Conservation (phyloP, 2,888 invertebrate genomes). For the Tetramorium bicarinatum region DNA sequence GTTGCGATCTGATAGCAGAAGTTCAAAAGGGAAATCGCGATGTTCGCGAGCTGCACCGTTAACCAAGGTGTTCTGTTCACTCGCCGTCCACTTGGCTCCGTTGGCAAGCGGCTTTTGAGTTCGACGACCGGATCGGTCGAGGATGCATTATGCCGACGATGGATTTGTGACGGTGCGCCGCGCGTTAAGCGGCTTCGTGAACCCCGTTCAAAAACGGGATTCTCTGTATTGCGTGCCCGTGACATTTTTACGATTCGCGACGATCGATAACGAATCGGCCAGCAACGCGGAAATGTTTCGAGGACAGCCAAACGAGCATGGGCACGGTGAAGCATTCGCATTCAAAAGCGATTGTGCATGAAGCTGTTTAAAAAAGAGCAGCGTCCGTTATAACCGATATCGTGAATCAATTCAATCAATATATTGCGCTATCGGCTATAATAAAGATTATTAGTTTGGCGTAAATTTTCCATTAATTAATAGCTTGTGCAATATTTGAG, state of each 20-base stretch:
- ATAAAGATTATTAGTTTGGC: not conserved
- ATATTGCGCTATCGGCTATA: too few relatives aligned
- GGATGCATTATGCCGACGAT: conserved; percentile 57
- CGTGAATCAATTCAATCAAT: not conserved
- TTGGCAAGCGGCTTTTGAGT: conserved; percentile 55
- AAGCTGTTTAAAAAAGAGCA: conserved; percentile 23
- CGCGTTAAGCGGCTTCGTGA: conserved; percentile 29
- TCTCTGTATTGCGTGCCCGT: conserved; percentile 27
- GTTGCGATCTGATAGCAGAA: conserved; percentile 43
- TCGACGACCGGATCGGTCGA: conserved; percentile 58
- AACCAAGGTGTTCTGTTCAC: conserved; percentile 40
- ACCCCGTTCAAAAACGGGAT: conserved; percentile 50
- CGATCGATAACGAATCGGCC: conserved; percentile 53
- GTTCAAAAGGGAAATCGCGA: conserved; percentile 35
- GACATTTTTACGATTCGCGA: conserved; percentile 40
- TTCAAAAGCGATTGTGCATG: not conserved
- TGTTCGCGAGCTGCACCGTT: conserved; percentile 52
- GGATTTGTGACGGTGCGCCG: conserved; percentile 55
- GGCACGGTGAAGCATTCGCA: not conserved
- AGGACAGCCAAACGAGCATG: conserved; percentile 28
- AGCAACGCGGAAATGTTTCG: conserved; percentile 53
- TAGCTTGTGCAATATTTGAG: not conserved
- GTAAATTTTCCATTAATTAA: not conserved
- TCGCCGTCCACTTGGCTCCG: conserved; percentile 34
- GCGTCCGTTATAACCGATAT: conserved; percentile 1